Evolutionary conservation across 2,113 vertebrate species (phyloP), one percentile per base, ranked within the genome.

Genomic region (Ceyx margarethae): DNA sequence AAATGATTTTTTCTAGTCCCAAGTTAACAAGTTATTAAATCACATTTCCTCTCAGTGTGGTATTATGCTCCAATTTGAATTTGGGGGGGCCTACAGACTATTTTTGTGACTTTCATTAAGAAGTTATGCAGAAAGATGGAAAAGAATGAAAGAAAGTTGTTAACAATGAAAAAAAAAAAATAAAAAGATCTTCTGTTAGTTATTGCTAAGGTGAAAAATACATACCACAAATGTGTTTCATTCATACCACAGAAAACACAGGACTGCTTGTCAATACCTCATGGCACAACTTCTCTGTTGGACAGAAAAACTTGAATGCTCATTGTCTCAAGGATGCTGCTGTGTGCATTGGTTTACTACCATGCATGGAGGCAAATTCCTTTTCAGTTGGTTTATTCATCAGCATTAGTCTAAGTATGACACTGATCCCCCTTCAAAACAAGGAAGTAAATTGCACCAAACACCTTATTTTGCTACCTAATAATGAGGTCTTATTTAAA

Each of bases 21-120:
- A 91, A 76, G 85, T 80, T 95, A 95, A 91, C 87, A 92, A 92
- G 89, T 82, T 92, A 89, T 94, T 95, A 94, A 94, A 91, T 87
- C 85, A 77, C 26, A 82, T 80, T 94, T 95, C 64, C 60, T 87
- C 60, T 92, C 64, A 60, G 46, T 66, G 56, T 90, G 71, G 31
- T 80, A 62, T 81, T 86, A 66, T 28, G 76, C 37, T 91, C 37
- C 46, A 80, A 14, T 89, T 82, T 87, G 78, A 85, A 92, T 91
- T 78, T 73, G 31, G 21, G 73, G 73, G 35, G 11, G 14, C 26
- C 62, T 81, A 40, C n/a, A 62, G 46, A 56, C 67, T 90, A 28
- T 51, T 92, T 89, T 94, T 87, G 13, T 7, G 73, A n/a, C 79
- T 85, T 77, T 48, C 69, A 61, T 62, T 46, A 82, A 48, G 54